A percentile compares a stretch with the other conserved stretches of the same genome.
Conservation (phyloP, 2,797 vertebrate genomes). For the Xyrichtys novacula region DNA sequence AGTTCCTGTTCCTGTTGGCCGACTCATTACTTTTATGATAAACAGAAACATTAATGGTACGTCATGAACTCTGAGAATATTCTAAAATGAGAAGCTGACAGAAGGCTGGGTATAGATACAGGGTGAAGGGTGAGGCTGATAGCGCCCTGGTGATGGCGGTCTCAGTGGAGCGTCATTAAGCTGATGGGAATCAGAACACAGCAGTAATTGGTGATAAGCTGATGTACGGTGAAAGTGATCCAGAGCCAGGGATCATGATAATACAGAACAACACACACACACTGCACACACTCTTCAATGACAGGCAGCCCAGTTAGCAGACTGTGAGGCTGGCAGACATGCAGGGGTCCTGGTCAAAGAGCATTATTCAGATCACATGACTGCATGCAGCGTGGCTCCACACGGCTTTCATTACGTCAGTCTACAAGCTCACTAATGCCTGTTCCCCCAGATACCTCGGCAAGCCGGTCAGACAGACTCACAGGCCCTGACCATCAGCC, state of each 20-base stretch:
- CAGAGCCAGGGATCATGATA: constrained; percentile 77
- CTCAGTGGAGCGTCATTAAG: constrained; percentile 79
- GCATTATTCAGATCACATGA: constrained; percentile 75
- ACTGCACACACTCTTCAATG: constrained; percentile 21
- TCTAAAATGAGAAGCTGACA: constrained; percentile 12
- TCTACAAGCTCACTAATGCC: constrained; percentile 68
- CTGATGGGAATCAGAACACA: constrained; percentile 81
- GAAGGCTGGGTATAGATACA: constrained; percentile 26
- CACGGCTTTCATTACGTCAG: constrained; percentile 73
- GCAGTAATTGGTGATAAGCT: constrained; percentile 82
- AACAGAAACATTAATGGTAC: constrained; percentile 19
- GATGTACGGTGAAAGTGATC: constrained; percentile 83
- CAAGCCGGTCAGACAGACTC: constrained; percentile 75
- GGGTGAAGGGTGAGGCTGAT: constrained; percentile 50
- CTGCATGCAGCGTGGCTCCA: constrained; percentile 69
- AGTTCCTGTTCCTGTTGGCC: not conserved
- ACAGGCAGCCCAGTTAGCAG: constrained; percentile 54
- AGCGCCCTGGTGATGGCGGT: constrained; percentile 56
- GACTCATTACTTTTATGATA: not conserved
- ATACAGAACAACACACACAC: constrained; percentile 47
- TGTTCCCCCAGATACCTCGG: constrained; percentile 53
- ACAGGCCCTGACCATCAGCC: constrained; percentile 85
- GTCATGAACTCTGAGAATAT: constrained; percentile 7
- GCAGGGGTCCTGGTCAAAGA: constrained; percentile 75
- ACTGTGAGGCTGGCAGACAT: constrained; percentile 66